phyloP scores from a whole-genome alignment of 2,113 vertebrate species.

The Camelus bactrianus region DNA sequence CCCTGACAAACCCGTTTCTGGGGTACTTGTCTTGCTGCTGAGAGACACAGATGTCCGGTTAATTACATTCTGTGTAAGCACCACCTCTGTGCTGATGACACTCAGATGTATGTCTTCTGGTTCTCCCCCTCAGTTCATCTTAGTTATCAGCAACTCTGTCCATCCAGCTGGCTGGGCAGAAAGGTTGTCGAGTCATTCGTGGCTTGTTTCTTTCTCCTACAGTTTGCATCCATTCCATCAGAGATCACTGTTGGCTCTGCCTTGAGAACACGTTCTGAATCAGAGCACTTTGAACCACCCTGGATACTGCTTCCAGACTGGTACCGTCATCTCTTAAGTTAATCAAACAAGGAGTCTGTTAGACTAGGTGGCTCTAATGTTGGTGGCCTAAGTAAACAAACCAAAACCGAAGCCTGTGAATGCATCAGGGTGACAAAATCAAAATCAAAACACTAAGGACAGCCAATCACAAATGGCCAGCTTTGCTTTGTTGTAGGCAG shows the following conservation, averaged over 20 bases:
- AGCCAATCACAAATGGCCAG: not conserved
- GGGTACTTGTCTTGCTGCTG: not conserved
- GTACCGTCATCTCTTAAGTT: not conserved
- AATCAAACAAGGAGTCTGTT: not conserved
- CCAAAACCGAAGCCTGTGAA: not conserved
- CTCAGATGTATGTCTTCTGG: not conserved
- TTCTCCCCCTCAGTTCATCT: not conserved
- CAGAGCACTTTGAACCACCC: not conserved
- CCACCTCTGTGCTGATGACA: not conserved
- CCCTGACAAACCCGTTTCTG: not conserved
- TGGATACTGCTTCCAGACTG: not conserved
- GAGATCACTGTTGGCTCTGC: not conserved
- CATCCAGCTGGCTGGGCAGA: not conserved
- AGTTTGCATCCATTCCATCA: not conserved
- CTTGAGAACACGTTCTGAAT: not conserved
- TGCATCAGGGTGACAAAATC: not conserved
- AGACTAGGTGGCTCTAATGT: not conserved
- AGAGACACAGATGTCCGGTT: not conserved
- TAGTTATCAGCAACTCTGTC: not conserved
- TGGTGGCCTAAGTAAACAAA: not conserved
- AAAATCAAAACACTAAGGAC: not conserved
- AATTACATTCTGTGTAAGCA: not conserved
- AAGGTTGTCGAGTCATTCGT: not conserved
- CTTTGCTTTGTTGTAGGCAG: not conserved
- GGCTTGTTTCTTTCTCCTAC: not conserved